These are phyloP conservation scores for Cyprinus carpio DNA, from an alignment of 2,113 vertebrate genomes.

Conservation along the genomic window DNA sequence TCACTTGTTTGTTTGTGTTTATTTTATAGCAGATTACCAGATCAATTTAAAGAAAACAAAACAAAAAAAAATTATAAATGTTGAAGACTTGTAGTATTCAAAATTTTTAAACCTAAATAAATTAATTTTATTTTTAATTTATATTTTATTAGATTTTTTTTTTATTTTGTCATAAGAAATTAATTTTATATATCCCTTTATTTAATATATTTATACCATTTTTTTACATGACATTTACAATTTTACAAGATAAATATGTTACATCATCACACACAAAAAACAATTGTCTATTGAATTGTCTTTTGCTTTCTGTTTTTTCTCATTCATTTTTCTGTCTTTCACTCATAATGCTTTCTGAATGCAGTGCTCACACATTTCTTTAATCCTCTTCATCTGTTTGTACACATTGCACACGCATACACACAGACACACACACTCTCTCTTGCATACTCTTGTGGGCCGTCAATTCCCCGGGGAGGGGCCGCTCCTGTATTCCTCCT, in stretches of 20 bases:
- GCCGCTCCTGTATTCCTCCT: constrained; percentile 71
- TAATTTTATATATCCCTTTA: no score
- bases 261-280: not conserved
- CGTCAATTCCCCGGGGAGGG: constrained; percentile 71
- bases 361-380: constrained; percentile 44
- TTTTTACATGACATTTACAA: not conserved
- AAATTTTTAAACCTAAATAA: no score
- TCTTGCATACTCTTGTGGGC: constrained; percentile 31
- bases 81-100: no score
- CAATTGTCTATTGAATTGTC: constrained; percentile 41
- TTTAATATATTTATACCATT: not conserved
- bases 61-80: no score
- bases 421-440: not conserved
- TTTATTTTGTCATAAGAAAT: not conserved
- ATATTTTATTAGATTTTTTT: no score
- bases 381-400: not conserved
- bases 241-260: not conserved
- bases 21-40: not conserved
- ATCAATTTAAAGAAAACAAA: not conserved
- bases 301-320: constrained; percentile 54
- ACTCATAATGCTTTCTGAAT: constrained; percentile 46
- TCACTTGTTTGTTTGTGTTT: no score
- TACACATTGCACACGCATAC: constrained; percentile 3
- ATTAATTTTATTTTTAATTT: no score
- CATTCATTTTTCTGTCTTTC: constrained; percentile 27